Conservation (phyloP, 1,140 invertebrate species). For the Manduca sexta region DNA sequence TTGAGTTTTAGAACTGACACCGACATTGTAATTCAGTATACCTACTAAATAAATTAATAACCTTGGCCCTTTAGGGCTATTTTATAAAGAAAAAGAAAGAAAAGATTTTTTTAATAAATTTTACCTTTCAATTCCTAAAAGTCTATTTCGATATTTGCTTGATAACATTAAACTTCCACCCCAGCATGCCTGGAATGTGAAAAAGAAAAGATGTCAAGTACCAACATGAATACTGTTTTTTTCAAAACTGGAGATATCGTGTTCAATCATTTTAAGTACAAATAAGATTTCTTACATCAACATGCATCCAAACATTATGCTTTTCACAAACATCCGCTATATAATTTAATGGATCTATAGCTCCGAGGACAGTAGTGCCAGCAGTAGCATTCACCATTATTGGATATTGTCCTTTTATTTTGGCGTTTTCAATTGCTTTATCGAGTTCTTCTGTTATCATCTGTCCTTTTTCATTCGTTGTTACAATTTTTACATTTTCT, state of each 20-base stretch:
- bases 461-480: conserved; percentile 78
- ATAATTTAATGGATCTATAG: conserved; percentile 86
- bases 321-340: conserved; percentile 80
- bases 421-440: conserved; percentile 67
- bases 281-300: conserved; percentile 81
- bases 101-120: conserved; percentile 8
- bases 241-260: no score
- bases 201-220: conserved; percentile 8
- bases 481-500: conserved; percentile 80
- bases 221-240: no score
- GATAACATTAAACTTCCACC: conserved; percentile 87
- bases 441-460: conserved; percentile 78
- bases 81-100: no score
- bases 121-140: conserved; percentile 83
- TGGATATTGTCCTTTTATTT: conserved; percentile 70
- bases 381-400: conserved; percentile 83
- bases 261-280: not conserved
- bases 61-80: no score
- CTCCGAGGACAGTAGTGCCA: conserved; percentile 86
- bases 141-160: conserved; percentile 74
- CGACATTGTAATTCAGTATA: no score
- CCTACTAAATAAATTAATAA: no score
- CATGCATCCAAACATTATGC: conserved; percentile 87
- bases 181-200: conserved; percentile 79
- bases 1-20: no score